Evolutionary conservation across 2,888 invertebrate genomes (phyloP).

Genomic region (Deilephila porcellus): DNA sequence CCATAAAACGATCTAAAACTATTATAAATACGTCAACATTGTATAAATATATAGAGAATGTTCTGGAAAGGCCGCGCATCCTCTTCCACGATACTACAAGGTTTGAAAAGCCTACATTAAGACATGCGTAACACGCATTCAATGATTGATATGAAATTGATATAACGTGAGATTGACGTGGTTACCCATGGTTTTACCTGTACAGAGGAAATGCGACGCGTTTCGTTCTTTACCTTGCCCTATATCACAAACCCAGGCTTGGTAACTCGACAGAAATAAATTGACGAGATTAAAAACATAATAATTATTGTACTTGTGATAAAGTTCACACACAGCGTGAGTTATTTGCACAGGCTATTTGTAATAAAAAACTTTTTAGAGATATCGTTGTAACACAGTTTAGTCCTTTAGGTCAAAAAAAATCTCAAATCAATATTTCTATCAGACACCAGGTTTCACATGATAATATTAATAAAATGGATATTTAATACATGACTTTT

Average conservation of each 20-base stretch:
- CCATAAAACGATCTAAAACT: conserved; percentile 17
- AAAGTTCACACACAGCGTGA: too few relatives aligned
- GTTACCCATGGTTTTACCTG: conserved; percentile 27
- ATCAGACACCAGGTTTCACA: too few relatives aligned
- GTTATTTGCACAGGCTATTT: too few relatives aligned
- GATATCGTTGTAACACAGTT: background rate
- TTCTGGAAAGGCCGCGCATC: conserved; percentile 19
- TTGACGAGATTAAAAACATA: too few relatives aligned
- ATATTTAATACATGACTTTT: too few relatives aligned
- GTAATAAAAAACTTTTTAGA: too few relatives aligned
- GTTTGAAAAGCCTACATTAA: conserved; percentile 18
- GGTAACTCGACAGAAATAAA: conserved; percentile 1
- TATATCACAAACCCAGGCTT: background rate
- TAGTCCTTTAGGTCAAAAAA: background rate
- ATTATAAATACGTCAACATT: conserved; percentile 12
- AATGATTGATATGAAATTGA: conserved; percentile 80
- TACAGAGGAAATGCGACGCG: conserved; percentile 34
- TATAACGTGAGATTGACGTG: conserved; percentile 59
- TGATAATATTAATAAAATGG: too few relatives aligned
- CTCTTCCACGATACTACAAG: conserved; percentile 9
- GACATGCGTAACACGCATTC: conserved; percentile 19
- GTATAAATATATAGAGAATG: background rate
- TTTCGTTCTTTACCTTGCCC: conserved; percentile 20
- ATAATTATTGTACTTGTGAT: too few relatives aligned
- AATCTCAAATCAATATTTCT: too few relatives aligned